These are phyloP conservation scores for Glaucomys volans DNA, from an alignment of 2,113 vertebrate species.

Conservation along the genomic window DNA sequence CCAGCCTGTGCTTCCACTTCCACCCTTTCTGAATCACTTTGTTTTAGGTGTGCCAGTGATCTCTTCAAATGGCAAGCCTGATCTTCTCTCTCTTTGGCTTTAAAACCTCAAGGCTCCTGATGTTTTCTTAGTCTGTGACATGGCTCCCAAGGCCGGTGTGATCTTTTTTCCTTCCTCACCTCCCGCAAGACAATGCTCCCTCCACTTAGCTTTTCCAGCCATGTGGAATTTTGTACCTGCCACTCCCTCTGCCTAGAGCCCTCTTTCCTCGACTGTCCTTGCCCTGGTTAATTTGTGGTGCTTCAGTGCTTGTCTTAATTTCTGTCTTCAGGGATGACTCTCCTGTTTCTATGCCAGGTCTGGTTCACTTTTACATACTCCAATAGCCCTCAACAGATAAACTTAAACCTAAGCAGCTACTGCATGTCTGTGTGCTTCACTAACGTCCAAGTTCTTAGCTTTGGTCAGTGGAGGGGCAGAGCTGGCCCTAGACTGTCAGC, in stretches of 20 bases:
- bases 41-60: not conserved
- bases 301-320: not conserved
- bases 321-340: not conserved
- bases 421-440: not conserved
- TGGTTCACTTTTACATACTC: too few relatives aligned
- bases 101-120: not conserved
- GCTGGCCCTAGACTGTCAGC: not conserved
- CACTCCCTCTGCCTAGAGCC: not conserved
- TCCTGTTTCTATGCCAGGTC: not conserved
- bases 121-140: not conserved
- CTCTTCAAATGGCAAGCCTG: not conserved
- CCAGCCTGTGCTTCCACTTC: not conserved
- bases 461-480: not conserved
- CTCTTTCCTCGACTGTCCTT: not conserved
- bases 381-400: too few relatives aligned
- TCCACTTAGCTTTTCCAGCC: not conserved
- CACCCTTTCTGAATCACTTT: not conserved
- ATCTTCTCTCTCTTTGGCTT: not conserved
- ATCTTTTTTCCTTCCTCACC: not conserved
- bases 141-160: rapidly evolving
- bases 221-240: not conserved
- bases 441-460: not conserved
- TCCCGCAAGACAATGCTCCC: not conserved
- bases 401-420: not conserved
- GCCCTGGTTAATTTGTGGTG: not conserved